phyloP scores from a whole-genome alignment of 2,888 invertebrate species.

The Apotomis turbidana region DNA sequence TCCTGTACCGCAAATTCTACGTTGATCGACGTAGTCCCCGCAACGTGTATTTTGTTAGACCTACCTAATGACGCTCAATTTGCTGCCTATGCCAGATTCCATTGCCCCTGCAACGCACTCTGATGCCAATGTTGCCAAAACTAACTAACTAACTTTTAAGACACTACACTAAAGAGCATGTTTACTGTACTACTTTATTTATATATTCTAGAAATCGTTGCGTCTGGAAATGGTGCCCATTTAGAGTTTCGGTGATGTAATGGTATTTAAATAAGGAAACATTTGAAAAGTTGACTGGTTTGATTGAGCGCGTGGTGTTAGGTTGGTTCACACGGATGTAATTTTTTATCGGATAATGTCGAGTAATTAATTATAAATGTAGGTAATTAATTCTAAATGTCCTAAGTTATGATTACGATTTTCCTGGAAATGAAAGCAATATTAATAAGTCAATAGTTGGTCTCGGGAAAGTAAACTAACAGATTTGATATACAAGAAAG shows the following conservation, averaged over 20 bases:
- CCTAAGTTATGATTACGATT: background rate
- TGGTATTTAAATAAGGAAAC: slow-evolving; percentile 29
- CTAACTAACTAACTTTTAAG: background rate
- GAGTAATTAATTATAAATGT: background rate
- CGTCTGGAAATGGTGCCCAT: slow-evolving; percentile 8
- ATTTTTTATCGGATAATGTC: background rate
- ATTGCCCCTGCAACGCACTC: too few species aligned
- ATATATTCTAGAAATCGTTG: slow-evolving; percentile 3
- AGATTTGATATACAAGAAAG: too few species aligned
- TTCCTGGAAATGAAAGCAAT: background rate
- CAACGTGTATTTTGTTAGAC: too few species aligned
- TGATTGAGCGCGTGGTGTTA: background rate
- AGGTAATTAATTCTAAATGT: background rate
- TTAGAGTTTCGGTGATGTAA: slow-evolving; percentile 16
- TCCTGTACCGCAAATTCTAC: too few species aligned
- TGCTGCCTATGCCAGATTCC: too few species aligned
- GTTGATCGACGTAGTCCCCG: too few species aligned
- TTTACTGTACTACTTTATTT: background rate
- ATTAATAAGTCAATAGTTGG: too few species aligned
- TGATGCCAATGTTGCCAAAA: too few species aligned
- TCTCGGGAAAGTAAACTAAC: too few species aligned
- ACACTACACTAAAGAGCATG: background rate
- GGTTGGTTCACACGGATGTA: slow-evolving; percentile 11
- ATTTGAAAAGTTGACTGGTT: slow-evolving; percentile 1
- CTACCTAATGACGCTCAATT: too few species aligned